These are phyloP conservation scores for Lamproptera curius DNA, from an alignment of 2,888 invertebrate genomes.

Conservation along the genomic window DNA sequence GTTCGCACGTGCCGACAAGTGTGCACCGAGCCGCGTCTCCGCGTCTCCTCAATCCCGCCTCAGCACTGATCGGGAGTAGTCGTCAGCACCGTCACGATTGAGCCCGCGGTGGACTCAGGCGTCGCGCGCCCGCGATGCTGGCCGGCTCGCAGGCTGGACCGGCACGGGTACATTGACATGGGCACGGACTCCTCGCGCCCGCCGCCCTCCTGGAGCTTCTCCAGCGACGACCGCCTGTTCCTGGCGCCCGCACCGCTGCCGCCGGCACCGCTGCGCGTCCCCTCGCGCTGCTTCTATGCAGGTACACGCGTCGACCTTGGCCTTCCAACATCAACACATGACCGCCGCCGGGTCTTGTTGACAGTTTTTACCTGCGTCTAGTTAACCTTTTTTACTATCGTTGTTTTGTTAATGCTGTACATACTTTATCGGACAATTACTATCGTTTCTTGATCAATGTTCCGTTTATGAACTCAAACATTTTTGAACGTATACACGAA, in stretches of 20 bases:
- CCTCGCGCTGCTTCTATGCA: neutral
- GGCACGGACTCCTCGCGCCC: slow-evolving; percentile 38
- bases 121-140: slow-evolving; percentile 47
- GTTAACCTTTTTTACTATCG: too few species aligned
- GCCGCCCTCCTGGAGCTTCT: neutral
- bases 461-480: too few species aligned
- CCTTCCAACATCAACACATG: too few species aligned
- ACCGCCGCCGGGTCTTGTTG: too few species aligned
- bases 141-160: slow-evolving; percentile 57
- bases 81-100: slow-evolving; percentile 50
- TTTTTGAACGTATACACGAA: too few species aligned
- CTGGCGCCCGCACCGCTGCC: slow-evolving; percentile 20
- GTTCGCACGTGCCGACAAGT: slow-evolving; percentile 40
- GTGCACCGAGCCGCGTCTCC: slow-evolving; percentile 56
- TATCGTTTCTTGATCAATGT: too few species aligned
- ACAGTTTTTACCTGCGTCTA: too few species aligned
- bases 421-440: too few species aligned
- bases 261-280: slow-evolving; percentile 4
- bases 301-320: too few species aligned
- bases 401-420: too few species aligned
- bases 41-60: slow-evolving; percentile 62
- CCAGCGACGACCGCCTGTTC: neutral
- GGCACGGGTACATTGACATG: slow-evolving; percentile 79
- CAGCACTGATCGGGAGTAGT: slow-evolving; percentile 58
- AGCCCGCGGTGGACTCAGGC: slow-evolving; percentile 46